Evolutionary conservation across 2,888 invertebrate species (phyloP).

Genomic region (Drosophila meridionalis): DNA sequence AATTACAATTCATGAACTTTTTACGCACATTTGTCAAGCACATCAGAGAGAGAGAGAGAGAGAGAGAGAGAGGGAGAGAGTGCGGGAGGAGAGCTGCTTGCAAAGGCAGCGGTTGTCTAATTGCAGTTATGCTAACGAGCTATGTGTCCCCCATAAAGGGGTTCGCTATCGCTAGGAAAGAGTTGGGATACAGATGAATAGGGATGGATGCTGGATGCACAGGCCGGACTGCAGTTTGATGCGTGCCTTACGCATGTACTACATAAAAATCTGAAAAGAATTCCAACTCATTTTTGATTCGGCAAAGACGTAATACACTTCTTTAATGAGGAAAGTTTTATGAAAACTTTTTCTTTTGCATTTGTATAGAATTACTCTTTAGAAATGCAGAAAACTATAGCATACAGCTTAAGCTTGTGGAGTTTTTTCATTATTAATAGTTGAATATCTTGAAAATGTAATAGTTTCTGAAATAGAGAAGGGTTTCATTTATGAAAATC

Average conservation of each 20-base stretch:
- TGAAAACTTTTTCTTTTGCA: neutral
- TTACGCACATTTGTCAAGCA: slow-evolving; percentile 79
- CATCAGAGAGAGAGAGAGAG: neutral
- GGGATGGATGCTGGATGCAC: slow-evolving; percentile 2
- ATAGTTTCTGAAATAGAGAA: too few species aligned
- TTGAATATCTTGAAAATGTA: too few species aligned
- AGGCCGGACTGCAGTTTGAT: slow-evolving; percentile 52
- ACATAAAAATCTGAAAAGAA: slow-evolving; percentile 5
- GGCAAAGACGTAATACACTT: slow-evolving; percentile 14
- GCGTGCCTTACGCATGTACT: slow-evolving; percentile 62
- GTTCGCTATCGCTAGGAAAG: slow-evolving; percentile 17
- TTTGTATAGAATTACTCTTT: neutral
- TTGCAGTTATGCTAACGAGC: slow-evolving; percentile 76
- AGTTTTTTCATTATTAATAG: too few species aligned
- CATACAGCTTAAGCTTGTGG: too few species aligned
- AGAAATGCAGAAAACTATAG: too few species aligned
- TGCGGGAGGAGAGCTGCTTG: neutral
- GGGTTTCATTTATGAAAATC: too few species aligned
- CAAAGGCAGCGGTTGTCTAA: slow-evolving; percentile 53
- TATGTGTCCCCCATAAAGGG: slow-evolving; percentile 19
- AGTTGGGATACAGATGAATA: neutral
- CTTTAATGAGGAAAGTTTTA: neutral
- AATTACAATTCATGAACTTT: slow-evolving; percentile 71
- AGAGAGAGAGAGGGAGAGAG: neutral
- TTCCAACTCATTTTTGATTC: neutral